Evolutionary conservation across 2,797 vertebrate species (phyloP).

Genomic region (Sitta carolinensis): DNA sequence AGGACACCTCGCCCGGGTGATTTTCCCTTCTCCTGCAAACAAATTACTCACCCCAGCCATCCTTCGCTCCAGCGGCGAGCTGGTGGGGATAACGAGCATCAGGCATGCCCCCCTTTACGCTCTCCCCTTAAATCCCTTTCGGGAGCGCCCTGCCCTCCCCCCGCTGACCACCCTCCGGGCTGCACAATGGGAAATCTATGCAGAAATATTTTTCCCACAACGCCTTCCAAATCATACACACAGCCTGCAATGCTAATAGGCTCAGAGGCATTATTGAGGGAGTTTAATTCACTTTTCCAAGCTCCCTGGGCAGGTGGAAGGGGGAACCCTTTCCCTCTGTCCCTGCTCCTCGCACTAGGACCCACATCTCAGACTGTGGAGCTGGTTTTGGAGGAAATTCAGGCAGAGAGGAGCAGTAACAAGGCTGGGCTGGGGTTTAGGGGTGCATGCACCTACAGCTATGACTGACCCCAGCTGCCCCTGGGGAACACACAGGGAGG

Average conservation of each 20-base stretch:
- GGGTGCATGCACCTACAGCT: accelerated
- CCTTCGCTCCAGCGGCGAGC: not conserved
- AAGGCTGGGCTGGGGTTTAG: accelerated
- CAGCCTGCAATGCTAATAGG: slow-evolving; percentile 42
- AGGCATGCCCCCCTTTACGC: not conserved
- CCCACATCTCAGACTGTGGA: not conserved
- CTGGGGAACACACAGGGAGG: not conserved
- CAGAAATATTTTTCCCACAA: slow-evolving; percentile 60
- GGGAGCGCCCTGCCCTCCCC: not conserved
- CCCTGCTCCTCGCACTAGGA: not conserved
- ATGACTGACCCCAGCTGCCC: not conserved
- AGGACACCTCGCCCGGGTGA: not conserved
- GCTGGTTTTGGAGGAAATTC: not conserved
- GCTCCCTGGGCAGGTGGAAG: not conserved
- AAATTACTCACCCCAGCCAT: not conserved
- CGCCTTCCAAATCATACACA: slow-evolving; percentile 31
- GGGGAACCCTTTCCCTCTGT: not conserved
- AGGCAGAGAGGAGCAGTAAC: not conserved
- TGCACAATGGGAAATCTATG: slow-evolving; percentile 43
- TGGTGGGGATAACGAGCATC: not conserved
- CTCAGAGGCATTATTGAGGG: not conserved
- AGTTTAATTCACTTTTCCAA: not conserved
- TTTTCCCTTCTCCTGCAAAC: not conserved
- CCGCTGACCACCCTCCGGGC: not conserved
- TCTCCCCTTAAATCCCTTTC: slow-evolving; percentile 12